A percentile compares a stretch with the other conserved stretches of the same genome.
phyloP scores from a whole-genome alignment of 2,797 vertebrate species.

The Prionace glauca region DNA sequence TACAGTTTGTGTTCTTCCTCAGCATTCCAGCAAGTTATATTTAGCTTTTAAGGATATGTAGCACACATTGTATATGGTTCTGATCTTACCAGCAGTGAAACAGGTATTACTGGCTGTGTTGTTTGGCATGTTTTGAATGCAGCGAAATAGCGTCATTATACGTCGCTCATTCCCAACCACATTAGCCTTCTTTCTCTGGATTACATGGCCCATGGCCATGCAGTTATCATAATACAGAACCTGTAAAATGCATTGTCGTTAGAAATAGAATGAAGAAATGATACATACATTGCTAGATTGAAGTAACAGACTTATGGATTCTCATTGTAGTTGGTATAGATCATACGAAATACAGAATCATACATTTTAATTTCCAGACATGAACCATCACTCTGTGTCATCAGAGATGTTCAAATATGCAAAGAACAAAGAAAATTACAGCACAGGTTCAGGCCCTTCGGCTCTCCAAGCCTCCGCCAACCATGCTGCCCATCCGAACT shows the following conservation, averaged over 20 bases:
- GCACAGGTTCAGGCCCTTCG: no score
- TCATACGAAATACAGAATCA: not conserved
- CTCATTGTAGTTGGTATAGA: not conserved
- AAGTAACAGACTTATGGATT: not conserved
- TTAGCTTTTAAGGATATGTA: not conserved
- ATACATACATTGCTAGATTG: not conserved
- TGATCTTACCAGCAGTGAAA: slow-evolving; percentile 30
- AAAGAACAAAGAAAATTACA: no score
- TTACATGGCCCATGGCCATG: slow-evolving; percentile 34
- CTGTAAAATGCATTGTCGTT: not conserved
- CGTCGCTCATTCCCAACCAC: slow-evolving; percentile 17
- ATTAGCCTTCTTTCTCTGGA: slow-evolving; percentile 13
- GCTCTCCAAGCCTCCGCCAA: no score
- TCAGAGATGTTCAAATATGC: not conserved
- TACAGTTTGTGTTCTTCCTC: not conserved
- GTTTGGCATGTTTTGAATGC: slow-evolving; percentile 37
- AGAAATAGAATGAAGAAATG: not conserved
- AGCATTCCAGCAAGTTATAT: not conserved
- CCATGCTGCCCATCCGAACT: no score
- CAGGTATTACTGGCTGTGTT: slow-evolving; percentile 28
- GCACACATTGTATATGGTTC: not conserved
- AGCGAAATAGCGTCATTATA: slow-evolving; percentile 22
- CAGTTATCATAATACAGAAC: slow-evolving; percentile 36
- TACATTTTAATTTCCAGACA: no score
- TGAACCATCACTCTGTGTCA: not conserved